Conservation (phyloP, 2,113 vertebrate species). For the Hydrolagus affinis region DNA sequence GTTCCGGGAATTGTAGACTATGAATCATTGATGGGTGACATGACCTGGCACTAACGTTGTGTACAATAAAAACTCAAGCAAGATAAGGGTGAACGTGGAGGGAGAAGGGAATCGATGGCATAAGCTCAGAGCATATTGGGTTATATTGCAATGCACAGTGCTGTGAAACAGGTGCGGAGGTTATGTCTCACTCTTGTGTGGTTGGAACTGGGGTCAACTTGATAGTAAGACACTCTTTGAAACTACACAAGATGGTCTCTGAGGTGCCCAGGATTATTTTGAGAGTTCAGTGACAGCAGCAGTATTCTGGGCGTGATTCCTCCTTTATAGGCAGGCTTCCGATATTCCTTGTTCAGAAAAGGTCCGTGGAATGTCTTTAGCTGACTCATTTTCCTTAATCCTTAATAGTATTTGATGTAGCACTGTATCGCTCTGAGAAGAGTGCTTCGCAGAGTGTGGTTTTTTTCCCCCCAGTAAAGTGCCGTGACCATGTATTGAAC, state of each 20-base stretch:
- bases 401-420: no score
- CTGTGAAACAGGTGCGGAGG: background rate
- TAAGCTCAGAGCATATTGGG: background rate
- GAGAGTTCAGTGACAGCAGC: no score
- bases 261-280: no score
- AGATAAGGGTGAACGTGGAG: background rate
- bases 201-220: background rate
- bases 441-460: no score
- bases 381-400: no score
- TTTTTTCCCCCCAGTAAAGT: no score
- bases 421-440: no score
- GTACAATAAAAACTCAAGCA: background rate
- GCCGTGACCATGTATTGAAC: no score
- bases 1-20: background rate
- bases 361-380: no score
- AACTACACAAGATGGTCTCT: background rate
- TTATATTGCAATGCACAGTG: background rate
- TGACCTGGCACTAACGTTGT: background rate
- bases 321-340: no score
- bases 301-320: no score
- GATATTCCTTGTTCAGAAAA: no score
- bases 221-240: background rate
- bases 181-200: background rate
- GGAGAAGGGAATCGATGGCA: background rate
- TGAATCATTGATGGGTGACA: background rate